Evolutionary conservation across 2,113 vertebrate species (phyloP), one percentile per base, ranked within the genome.

Genomic region (Eublepharis macularius): DNA sequence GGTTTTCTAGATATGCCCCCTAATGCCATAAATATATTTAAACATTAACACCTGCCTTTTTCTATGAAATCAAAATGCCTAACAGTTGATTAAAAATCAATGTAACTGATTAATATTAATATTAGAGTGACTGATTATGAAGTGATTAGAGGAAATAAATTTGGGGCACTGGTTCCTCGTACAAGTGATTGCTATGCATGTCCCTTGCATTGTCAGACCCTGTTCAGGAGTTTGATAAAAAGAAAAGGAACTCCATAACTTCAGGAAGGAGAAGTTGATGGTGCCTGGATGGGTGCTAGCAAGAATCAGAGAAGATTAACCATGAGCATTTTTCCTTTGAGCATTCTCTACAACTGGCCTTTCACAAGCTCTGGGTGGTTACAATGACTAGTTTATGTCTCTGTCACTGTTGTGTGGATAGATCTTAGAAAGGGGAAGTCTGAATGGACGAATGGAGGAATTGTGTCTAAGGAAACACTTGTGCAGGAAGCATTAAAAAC

Each of bases 371-470:
- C 70, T 21, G 32, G 43, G 41, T 5, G 19, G 76, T 43, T 19
- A 4, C 54, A 19, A 36, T 2, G 76, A 65, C 6, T 34, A 43
- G 12, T 49, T 49, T 83, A 51, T 32, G 12, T 41, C 65, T 85
- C 66, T 29, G 34, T 45, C 34, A 43, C 66, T 16, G 4, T 24
- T 60, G 63, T 32, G 3, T 41, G 24, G 19, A 16, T 83, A 43
- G 69, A 41, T 19, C 32, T 78, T 36, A 60, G 70, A 80, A 81
- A 88, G 34, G 47, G 83, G 82, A 70, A 84, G 77, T 45, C 39
- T 73, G 41, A 86, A 80, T 80, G 77, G 70, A 76, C 63, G 81
- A 41, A 76, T 57, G 65, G 74, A 65, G 41, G 66, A 63, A 83
- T 32, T 54, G 6, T 34, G 51, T 36, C 75, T 54, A 80, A 84